Conservation (phyloP, 2,797 vertebrate genomes). For the Characodon lateralis region DNA sequence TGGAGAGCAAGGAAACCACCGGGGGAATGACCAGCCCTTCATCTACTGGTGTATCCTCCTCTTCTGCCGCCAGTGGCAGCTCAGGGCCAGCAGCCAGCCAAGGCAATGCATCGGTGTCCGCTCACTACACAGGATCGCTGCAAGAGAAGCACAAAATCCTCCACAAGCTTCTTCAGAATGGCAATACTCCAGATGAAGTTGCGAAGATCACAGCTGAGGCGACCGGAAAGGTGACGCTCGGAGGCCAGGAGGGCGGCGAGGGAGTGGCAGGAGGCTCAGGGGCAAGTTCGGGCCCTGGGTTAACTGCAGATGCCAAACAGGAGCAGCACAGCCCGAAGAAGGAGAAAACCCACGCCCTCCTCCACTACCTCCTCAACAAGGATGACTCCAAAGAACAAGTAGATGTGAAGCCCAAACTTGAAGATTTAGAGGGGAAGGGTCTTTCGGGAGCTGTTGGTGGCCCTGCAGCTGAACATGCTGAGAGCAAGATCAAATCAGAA, state of each 20-base stretch:
- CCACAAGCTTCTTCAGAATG: slow-evolving; percentile 96
- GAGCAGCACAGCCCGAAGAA: slow-evolving; percentile 97
- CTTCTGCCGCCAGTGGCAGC: slow-evolving; percentile 68
- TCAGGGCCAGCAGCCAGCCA: slow-evolving; percentile 58
- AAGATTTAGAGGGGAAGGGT: slow-evolving; percentile 84
- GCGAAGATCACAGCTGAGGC: slow-evolving; percentile 97
- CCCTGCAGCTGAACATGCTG: slow-evolving; percentile 84
- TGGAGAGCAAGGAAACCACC: slow-evolving; percentile 88
- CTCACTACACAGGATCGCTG: slow-evolving; percentile 82
- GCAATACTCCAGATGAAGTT: slow-evolving; percentile 95
- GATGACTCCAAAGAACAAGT: slow-evolving; percentile 89
- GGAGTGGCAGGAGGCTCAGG: slow-evolving; percentile 63
- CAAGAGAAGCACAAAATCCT: slow-evolving; percentile 98
- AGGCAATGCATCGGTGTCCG: slow-evolving; percentile 81
- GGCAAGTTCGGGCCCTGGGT: slow-evolving; percentile 44
- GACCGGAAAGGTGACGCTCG: slow-evolving; percentile 88
- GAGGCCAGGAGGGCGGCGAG: slow-evolving; percentile 70
- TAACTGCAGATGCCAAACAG: slow-evolving; percentile 83
- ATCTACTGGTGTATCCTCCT: slow-evolving; percentile 91
- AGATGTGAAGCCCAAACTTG: slow-evolving; percentile 89
- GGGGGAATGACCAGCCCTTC: slow-evolving; percentile 90
- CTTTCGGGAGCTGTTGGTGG: slow-evolving; percentile 74
- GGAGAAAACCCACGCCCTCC: slow-evolving; percentile 94
- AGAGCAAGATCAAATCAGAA: slow-evolving; percentile 92
- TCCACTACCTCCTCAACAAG: slow-evolving; percentile 94